A percentile compares a stretch with the other conserved stretches of the same genome.
Conservation (phyloP, 2,797 vertebrate species). For the Takifugu ocellatus region DNA sequence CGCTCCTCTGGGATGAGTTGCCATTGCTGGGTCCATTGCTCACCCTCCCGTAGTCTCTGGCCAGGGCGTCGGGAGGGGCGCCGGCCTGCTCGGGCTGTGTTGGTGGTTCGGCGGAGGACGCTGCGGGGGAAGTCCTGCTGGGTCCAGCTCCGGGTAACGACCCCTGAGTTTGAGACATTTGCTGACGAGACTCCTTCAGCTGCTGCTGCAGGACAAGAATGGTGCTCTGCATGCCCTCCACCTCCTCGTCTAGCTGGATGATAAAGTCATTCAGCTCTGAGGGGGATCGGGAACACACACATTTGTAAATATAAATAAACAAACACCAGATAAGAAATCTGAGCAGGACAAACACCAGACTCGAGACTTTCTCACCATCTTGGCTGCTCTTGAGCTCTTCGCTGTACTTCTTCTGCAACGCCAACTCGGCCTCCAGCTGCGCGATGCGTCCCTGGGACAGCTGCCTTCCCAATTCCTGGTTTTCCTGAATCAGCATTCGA, state of each 20-base stretch:
- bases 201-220: conserved; percentile 95
- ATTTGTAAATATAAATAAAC: neutral
- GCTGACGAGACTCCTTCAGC: conserved; percentile 85
- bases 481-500: conserved; percentile 99
- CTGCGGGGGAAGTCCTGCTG: conserved; percentile 72
- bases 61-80: conserved; percentile 73
- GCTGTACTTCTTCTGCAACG: conserved; percentile 99
- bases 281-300: conserved; percentile 5
- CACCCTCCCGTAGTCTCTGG: conserved; percentile 91
- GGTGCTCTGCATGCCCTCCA: conserved; percentile 98
- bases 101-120: conserved; percentile 74
- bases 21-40: conserved; percentile 96
- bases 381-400: conserved; percentile 99
- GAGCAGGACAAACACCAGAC: neutral
- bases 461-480: conserved; percentile 98
- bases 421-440: conserved; percentile 98
- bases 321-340: accelerated
- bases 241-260: conserved; percentile 96
- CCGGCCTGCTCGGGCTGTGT: conserved; percentile 76
- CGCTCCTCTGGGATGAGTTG: conserved; percentile 88
- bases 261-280: conserved; percentile 96
- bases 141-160: conserved; percentile 66
- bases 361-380: conserved; percentile 84
- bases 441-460: conserved; percentile 98
- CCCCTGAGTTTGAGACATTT: conserved; percentile 74